A percentile compares a stretch with the other conserved stretches of the same genome.
These are phyloP conservation scores for Aricia artaxerxes DNA, from an alignment of 2,888 invertebrate genomes.

Conservation along the genomic window DNA sequence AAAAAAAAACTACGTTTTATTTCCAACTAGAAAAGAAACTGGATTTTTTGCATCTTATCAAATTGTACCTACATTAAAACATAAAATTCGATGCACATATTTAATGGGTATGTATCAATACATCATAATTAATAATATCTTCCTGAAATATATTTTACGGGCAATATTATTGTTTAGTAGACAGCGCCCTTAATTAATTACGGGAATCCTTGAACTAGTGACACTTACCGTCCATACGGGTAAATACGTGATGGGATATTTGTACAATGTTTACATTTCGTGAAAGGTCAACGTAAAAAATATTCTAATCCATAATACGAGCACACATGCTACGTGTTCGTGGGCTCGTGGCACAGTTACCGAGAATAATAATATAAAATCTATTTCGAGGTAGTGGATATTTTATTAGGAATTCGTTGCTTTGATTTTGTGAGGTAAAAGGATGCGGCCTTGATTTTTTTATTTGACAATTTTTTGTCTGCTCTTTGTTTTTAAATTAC, in stretches of 20 bases:
- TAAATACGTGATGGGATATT: constrained; percentile 7
- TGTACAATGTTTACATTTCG: constrained; percentile 17
- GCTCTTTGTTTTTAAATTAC: too few relatives aligned
- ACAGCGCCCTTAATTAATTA: constrained; percentile 16
- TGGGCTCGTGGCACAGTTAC: background rate
- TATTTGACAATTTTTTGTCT: too few relatives aligned
- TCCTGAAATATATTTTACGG: background rate
- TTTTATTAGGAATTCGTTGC: background rate
- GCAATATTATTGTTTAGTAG: background rate
- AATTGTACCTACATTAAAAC: background rate
- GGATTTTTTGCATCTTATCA: background rate
- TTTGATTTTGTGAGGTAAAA: background rate
- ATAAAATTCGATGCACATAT: too few relatives aligned
- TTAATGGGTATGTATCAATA: background rate
- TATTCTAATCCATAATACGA: constrained; percentile 14
- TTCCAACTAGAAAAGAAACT: too few relatives aligned
- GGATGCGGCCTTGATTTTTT: background rate
- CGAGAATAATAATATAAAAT: background rate
- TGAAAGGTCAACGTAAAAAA: constrained; percentile 21
- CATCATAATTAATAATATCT: background rate
- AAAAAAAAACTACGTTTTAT: too few relatives aligned
- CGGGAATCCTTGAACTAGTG: constrained; percentile 3
- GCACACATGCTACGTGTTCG: constrained; percentile 1
- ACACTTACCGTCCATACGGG: constrained; percentile 2
- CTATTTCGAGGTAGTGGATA: background rate